Conservation (phyloP, 1,140 invertebrate genomes). For the Trichoplusia ni region DNA sequence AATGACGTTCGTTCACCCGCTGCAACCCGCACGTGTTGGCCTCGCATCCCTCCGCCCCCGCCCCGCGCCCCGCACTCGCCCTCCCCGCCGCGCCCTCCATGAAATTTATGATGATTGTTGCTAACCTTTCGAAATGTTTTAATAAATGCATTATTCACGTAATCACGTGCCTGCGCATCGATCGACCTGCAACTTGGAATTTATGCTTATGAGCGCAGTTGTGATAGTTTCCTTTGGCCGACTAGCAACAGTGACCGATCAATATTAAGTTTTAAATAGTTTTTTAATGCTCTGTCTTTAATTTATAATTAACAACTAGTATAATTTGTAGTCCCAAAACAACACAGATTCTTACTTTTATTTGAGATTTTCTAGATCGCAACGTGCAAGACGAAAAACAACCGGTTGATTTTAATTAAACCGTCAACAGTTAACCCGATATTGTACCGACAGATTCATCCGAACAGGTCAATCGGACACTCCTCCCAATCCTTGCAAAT, state of each 20-base stretch:
- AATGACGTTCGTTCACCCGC: slow-evolving; percentile 77
- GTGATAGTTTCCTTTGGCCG: no score
- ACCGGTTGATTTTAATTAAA: slow-evolving; percentile 5
- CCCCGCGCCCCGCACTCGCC: slow-evolving; percentile 23
- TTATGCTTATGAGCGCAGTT: neutral
- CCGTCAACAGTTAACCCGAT: neutral
- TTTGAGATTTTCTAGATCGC: no score
- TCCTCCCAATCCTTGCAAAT: slow-evolving; percentile 50
- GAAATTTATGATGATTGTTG: slow-evolving; percentile 46
- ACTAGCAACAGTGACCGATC: no score
- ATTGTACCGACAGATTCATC: neutral
- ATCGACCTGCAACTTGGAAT: neutral
- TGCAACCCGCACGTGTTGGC: slow-evolving; percentile 73
- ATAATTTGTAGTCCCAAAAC: no score
- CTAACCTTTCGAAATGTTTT: slow-evolving; percentile 33
- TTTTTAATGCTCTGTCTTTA: no score
- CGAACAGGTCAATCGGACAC: slow-evolving; percentile 1
- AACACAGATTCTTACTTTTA: no score
- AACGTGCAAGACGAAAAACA: no score
- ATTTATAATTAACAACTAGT: no score
- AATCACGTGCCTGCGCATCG: neutral
- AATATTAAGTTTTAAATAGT: no score
- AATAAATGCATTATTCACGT: slow-evolving; percentile 14
- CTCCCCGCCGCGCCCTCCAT: slow-evolving; percentile 19
- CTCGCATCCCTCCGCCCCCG: slow-evolving; percentile 49